A percentile compares a stretch with the other conserved stretches of the same genome.
Evolutionary conservation across 1,140 invertebrate species (phyloP).

Genomic region (Ridgeia piscesae): DNA sequence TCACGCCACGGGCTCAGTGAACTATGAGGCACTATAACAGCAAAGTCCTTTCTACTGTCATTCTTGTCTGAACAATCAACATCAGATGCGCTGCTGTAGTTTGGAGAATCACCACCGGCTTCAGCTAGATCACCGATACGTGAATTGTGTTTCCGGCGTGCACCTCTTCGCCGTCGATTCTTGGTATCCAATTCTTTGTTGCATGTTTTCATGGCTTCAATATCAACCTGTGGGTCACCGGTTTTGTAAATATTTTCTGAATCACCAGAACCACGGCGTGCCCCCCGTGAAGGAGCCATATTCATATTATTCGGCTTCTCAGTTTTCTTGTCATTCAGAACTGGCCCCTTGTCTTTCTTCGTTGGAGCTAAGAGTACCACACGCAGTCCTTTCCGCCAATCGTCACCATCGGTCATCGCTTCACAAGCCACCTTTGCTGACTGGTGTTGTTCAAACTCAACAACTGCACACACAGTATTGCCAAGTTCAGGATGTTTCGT

Average conservation of each 20-base stretch:
- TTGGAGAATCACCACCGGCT: constrained; percentile 17
- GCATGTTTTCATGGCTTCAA: constrained; percentile 9
- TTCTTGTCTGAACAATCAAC: constrained; percentile 33
- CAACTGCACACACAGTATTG: constrained; percentile 80
- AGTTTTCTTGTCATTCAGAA: constrained; percentile 40
- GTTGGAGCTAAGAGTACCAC: constrained; percentile 50
- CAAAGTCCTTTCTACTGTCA: constrained; percentile 5
- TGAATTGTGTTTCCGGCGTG: constrained; percentile 42
- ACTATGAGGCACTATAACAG: not conserved
- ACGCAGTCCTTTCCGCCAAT: constrained; percentile 62
- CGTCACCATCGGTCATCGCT: constrained; percentile 51
- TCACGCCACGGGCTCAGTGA: constrained; percentile 30
- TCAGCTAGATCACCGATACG: constrained; percentile 43
- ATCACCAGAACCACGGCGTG: constrained; percentile 17
- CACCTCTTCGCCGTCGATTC: constrained; percentile 39
- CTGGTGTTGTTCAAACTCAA: constrained; percentile 86
- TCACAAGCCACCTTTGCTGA: constrained; percentile 78
- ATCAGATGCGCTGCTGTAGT: constrained; percentile 49
- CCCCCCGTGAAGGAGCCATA: constrained; percentile 5
- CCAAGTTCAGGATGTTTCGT: constrained; percentile 84
- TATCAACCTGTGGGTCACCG: constrained; percentile 18
- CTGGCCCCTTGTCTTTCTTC: constrained; percentile 41
- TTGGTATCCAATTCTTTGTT: constrained; percentile 33
- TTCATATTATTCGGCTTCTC: constrained; percentile 23
- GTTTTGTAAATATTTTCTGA: constrained; percentile 24